phyloP scores from a whole-genome alignment of 2,888 invertebrate genomes.

The Hemithea aestivaria region DNA sequence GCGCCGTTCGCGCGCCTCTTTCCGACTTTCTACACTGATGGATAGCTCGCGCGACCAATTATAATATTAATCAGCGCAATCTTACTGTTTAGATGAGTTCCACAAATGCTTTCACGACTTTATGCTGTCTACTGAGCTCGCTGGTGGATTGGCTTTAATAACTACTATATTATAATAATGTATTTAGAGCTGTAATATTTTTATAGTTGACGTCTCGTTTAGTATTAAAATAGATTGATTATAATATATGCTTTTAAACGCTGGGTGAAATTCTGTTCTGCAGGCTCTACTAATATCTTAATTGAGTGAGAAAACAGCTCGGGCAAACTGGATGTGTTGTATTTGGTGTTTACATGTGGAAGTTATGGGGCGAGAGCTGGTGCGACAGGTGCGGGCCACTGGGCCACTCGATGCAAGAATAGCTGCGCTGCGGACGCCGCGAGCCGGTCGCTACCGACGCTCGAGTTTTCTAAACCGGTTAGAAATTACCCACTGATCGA shows the following conservation, averaged over 20 bases:
- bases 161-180: not conserved
- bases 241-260: no score
- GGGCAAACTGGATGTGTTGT: slow-evolving; percentile 30
- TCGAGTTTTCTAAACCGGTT: slow-evolving; percentile 78
- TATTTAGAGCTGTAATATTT: no score
- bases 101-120: slow-evolving; percentile 58
- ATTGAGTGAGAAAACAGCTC: slow-evolving; percentile 24
- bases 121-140: slow-evolving; percentile 13
- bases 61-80: slow-evolving; percentile 77
- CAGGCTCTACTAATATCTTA: slow-evolving; percentile 18
- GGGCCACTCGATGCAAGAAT: slow-evolving; percentile 38
- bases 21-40: slow-evolving; percentile 76
- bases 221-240: no score
- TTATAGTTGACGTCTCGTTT: no score
- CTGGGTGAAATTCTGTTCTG: no score
- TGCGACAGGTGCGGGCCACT: slow-evolving; percentile 29
- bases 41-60: slow-evolving; percentile 72
- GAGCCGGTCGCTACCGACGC: slow-evolving; percentile 37
- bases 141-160: slow-evolving; percentile 7
- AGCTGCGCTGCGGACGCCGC: slow-evolving; percentile 39
- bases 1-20: slow-evolving; percentile 53
- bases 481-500: slow-evolving; percentile 78
- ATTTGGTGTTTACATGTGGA: slow-evolving; percentile 37
- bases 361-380: slow-evolving; percentile 62
- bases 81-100: slow-evolving; percentile 64